Evolutionary conservation across 92 coral and sea anemone species (phyloP).

Genomic region (Phenganax stokvisi): DNA sequence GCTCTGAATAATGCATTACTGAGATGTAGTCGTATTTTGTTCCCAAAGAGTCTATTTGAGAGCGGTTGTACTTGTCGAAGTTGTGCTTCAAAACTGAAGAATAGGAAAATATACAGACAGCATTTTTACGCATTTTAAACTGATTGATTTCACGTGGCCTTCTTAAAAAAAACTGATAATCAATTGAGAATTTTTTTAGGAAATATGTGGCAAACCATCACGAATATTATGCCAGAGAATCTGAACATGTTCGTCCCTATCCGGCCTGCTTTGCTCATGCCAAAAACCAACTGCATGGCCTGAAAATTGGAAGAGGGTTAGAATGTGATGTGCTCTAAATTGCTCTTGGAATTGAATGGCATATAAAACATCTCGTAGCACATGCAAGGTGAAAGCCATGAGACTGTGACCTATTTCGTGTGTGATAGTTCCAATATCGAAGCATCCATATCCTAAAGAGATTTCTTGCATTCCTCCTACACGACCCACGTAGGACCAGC

Average conservation of each 20-base stretch:
- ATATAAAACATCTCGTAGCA: not conserved
- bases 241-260: slow-evolving; percentile 66
- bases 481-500: slow-evolving; percentile 82
- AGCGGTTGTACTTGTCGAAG: slow-evolving; percentile 73
- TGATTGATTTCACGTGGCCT: not conserved
- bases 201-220: slow-evolving; percentile 39
- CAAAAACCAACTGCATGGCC: slow-evolving; percentile 93
- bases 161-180: too few species aligned
- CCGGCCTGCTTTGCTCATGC: slow-evolving; percentile 98
- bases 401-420: slow-evolving; percentile 75
- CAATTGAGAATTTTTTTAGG: too few species aligned
- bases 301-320: slow-evolving; percentile 10
- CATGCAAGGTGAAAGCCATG: not conserved
- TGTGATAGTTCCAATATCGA: slow-evolving; percentile 69
- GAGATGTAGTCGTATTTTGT: slow-evolving; percentile 66
- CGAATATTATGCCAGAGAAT: slow-evolving; percentile 83
- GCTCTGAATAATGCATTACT: slow-evolving; percentile 79
- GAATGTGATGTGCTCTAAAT: not conserved
- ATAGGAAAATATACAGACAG: not conserved
- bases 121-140: not conserved
- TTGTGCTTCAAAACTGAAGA: slow-evolving; percentile 61
- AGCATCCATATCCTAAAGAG: slow-evolving; percentile 66
- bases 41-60: slow-evolving; percentile 72
- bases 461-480: slow-evolving; percentile 79
- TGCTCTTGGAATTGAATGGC: not conserved